phyloP scores from a whole-genome alignment of 2,888 invertebrate species.

The Clunio marinus region DNA sequence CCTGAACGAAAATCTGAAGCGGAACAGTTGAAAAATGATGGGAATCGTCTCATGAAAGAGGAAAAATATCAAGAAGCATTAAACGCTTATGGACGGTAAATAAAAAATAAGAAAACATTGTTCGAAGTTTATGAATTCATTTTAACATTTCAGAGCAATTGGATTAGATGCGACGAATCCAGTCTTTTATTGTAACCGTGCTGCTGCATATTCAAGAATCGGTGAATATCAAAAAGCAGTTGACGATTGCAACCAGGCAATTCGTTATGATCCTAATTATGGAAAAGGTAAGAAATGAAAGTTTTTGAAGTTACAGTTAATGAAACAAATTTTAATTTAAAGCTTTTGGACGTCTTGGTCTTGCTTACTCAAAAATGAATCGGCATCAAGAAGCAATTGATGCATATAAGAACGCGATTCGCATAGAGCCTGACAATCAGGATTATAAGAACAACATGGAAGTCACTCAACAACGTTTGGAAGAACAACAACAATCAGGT shows the following conservation, averaged over 20 bases:
- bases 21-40: conserved; percentile 81
- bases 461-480: conserved; percentile 60
- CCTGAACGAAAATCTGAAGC: conserved; percentile 63
- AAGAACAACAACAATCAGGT: conserved; percentile 13
- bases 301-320: background rate
- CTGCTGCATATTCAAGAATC: conserved; percentile 89
- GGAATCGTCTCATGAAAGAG: conserved; percentile 83
- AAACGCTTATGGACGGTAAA: conserved; percentile 66
- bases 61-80: conserved; percentile 78
- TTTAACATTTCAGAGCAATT: conserved; percentile 77
- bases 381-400: conserved; percentile 78
- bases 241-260: conserved; percentile 83
- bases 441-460: conserved; percentile 83
- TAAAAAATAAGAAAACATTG: too few species aligned
- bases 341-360: conserved; percentile 87
- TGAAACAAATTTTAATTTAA: background rate
- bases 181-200: conserved; percentile 95
- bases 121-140: conserved; percentile 38
- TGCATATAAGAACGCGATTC: conserved; percentile 81
- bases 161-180: conserved; percentile 81
- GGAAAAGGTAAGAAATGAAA: conserved; percentile 54
- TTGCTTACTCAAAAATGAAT: conserved; percentile 80
- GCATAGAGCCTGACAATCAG: conserved; percentile 88
- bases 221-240: conserved; percentile 80
- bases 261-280: conserved; percentile 84